Percentiles rank a stretch among this genome's conserved stretches.
Conservation (phyloP, 1,140 invertebrate genomes). For the Drosophila fuyamai region DNA sequence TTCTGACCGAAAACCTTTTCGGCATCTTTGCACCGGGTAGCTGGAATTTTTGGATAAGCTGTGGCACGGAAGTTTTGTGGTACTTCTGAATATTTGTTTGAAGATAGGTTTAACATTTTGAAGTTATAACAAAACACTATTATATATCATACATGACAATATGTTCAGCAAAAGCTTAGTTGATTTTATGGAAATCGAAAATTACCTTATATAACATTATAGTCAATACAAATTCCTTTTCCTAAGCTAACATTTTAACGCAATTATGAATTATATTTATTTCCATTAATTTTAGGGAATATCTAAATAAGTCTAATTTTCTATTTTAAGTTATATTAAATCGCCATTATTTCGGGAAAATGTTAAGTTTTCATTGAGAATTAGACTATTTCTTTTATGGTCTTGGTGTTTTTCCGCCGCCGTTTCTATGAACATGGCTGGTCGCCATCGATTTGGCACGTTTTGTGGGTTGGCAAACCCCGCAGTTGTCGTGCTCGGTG, state of each 20-base stretch:
- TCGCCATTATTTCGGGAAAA: neutral
- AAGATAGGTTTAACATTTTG: no score
- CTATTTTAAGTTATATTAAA: neutral
- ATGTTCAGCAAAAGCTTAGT: no score
- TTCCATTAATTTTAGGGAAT: no score
- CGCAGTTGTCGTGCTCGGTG: slow-evolving; percentile 18
- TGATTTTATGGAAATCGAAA: no score
- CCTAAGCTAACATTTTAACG: no score
- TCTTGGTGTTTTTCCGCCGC: neutral
- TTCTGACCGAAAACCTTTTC: slow-evolving; percentile 30
- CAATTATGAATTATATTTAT: neutral
- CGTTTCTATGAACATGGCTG: slow-evolving; percentile 9
- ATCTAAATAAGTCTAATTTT: neutral
- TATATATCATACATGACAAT: no score
- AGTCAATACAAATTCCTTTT: no score
- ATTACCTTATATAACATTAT: no score
- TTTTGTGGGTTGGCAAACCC: slow-evolving; percentile 31
- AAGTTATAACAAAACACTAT: no score
- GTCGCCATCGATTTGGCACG: slow-evolving; percentile 51
- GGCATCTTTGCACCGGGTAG: slow-evolving; percentile 1
- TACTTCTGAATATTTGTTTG: neutral
- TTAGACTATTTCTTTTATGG: slow-evolving; percentile 20
- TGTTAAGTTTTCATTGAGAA: neutral
- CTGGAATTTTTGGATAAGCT: slow-evolving; percentile 1
- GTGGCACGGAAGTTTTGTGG: neutral